These are phyloP conservation scores for Leucopternis melanops DNA, from an alignment of 2,113 vertebrate genomes.

Conservation along the genomic window DNA sequence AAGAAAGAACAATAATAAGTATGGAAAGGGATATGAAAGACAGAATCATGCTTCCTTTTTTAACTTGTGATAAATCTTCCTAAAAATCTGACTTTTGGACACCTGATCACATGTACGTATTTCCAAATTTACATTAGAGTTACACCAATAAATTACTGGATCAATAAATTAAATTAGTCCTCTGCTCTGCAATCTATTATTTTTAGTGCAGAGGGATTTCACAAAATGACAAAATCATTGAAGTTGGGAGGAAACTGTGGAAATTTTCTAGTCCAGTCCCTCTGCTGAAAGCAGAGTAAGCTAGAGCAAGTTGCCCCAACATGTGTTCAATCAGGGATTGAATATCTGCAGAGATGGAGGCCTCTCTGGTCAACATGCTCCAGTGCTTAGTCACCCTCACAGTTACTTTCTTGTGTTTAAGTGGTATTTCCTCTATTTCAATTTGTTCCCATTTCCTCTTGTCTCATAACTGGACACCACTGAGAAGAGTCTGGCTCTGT, in stretches of 20 bases:
- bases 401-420: background rate
- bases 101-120: background rate
- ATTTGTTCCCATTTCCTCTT: background rate
- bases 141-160: background rate
- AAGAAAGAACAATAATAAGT: background rate
- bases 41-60: background rate
- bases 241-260: background rate
- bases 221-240: background rate
- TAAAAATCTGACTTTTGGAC: background rate
- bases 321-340: background rate
- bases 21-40: background rate
- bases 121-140: background rate
- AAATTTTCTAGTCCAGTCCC: background rate
- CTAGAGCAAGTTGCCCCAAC: background rate
- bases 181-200: background rate
- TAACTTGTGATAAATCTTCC: background rate
- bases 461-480: background rate
- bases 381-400: background rate
- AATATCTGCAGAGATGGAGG: background rate
- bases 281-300: background rate
- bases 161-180: background rate
- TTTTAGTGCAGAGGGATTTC: background rate
- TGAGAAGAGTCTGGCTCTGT: background rate
- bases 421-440: background rate
- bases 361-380: background rate